A percentile compares a stretch with the other conserved stretches of the same genome.
These are phyloP conservation scores for Brevimyrus niger DNA, from an alignment of 2,113 vertebrate species.

Conservation along the genomic window DNA sequence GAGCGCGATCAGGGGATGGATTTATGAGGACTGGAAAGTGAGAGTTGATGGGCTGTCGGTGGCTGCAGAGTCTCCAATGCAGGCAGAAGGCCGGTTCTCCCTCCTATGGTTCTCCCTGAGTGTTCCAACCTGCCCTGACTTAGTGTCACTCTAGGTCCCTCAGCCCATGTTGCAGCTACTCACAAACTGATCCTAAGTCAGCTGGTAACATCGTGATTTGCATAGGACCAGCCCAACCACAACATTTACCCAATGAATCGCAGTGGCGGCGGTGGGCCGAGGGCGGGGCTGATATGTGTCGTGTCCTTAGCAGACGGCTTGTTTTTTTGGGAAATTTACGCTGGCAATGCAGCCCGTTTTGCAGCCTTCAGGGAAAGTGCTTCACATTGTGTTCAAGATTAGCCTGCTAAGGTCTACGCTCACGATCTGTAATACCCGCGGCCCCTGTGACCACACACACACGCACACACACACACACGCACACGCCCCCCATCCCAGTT, in stretches of 20 bases:
- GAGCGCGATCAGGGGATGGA: background rate
- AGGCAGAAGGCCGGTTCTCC: background rate
- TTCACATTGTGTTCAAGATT: background rate
- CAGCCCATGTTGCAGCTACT: background rate
- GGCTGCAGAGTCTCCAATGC: background rate
- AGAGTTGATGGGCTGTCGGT: background rate
- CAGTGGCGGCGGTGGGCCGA: background rate
- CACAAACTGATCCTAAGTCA: background rate
- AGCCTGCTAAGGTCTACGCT: constrained; percentile 16
- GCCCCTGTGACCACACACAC: background rate
- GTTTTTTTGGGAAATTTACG: background rate
- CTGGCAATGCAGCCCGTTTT: background rate
- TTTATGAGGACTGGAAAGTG: constrained; percentile 22
- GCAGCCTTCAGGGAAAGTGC: background rate
- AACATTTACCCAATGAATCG: background rate
- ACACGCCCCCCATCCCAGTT: background rate
- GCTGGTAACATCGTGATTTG: background rate
- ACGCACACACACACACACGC: background rate
- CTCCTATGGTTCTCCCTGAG: background rate
- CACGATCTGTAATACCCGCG: constrained; percentile 6
- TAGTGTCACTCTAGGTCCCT: background rate
- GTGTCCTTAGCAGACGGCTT: background rate
- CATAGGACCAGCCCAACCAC: background rate
- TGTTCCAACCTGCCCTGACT: background rate
- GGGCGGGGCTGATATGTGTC: background rate